Evolutionary conservation across 1,140 invertebrate species (phyloP).

Genomic region (Philotrypesis tridentata): DNA sequence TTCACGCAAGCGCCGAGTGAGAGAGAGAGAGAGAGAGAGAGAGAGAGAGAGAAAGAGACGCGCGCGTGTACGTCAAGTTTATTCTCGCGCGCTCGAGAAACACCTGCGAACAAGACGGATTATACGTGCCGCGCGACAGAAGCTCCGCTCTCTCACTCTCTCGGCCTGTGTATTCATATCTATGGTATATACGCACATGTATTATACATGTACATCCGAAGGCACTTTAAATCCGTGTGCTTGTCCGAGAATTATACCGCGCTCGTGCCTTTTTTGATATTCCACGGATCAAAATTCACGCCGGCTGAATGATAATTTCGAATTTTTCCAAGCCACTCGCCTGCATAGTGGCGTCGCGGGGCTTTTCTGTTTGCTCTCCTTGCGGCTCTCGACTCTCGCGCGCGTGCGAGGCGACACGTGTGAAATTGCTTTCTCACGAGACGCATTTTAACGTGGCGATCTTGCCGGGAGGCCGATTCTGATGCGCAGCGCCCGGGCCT

Average conservation of each 20-base stretch:
- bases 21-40: no score
- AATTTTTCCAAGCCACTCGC: not conserved
- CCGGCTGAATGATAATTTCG: not conserved
- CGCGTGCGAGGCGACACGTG: no score
- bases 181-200: not conserved
- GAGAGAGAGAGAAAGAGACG: not conserved
- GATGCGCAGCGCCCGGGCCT: no score
- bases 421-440: no score
- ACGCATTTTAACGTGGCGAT: no score
- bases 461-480: no score
- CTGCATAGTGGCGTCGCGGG: not conserved
- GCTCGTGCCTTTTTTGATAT: not conserved
- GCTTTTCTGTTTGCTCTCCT: not conserved
- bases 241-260: not conserved
- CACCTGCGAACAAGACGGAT: conserved; percentile 2
- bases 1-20: not conserved
- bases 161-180: not conserved
- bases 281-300: not conserved
- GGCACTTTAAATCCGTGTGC: not conserved
- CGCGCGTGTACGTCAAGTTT: not conserved
- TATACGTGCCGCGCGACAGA: not conserved
- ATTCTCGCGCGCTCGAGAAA: not conserved
- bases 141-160: not conserved
- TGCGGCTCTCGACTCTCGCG: no score
- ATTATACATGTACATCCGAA: not conserved